phyloP scores from a whole-genome alignment of 2,888 invertebrate genomes.

The Cryptocephalus primarius region DNA sequence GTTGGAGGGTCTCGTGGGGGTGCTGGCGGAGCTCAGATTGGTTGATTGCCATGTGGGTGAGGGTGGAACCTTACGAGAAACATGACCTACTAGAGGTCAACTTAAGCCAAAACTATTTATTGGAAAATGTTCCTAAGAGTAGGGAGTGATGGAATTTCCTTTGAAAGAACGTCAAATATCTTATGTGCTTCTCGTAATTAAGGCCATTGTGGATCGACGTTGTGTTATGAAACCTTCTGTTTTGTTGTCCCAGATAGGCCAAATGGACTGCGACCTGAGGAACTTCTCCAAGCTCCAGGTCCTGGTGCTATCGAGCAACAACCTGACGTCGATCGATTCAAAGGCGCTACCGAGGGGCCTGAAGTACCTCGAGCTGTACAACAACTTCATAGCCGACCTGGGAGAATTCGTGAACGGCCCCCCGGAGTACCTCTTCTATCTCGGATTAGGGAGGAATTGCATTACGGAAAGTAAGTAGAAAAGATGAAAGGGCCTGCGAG shows the following conservation, averaged over 20 bases:
- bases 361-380: conserved; percentile 39
- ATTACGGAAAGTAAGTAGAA: conserved; percentile 27
- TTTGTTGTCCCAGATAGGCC: conserved; percentile 38
- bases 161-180: no score
- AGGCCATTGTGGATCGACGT: no score
- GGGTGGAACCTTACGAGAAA: conserved; percentile 6
- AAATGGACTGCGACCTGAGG: conserved; percentile 34
- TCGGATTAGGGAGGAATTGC: conserved; percentile 44
- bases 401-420: conserved; percentile 28
- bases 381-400: conserved; percentile 38
- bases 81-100: no score
- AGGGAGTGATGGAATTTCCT: no score
- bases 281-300: conserved; percentile 21
- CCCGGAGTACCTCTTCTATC: conserved; percentile 37
- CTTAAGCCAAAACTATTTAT: no score
- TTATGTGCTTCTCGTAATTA: no score
- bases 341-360: conserved; percentile 35
- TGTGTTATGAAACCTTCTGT: no score
- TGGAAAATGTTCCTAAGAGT: no score
- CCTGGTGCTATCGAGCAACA: conserved; percentile 40
- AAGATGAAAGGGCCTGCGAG: no score
- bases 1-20: conserved; percentile 19
- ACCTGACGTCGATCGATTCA: conserved; percentile 30
- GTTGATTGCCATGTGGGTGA: conserved; percentile 20
- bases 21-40: conserved; percentile 19